Evolutionary conservation across 2,888 invertebrate genomes (phyloP), one percentile per base, ranked within the genome.

Genomic region (Drosophila merina): DNA sequence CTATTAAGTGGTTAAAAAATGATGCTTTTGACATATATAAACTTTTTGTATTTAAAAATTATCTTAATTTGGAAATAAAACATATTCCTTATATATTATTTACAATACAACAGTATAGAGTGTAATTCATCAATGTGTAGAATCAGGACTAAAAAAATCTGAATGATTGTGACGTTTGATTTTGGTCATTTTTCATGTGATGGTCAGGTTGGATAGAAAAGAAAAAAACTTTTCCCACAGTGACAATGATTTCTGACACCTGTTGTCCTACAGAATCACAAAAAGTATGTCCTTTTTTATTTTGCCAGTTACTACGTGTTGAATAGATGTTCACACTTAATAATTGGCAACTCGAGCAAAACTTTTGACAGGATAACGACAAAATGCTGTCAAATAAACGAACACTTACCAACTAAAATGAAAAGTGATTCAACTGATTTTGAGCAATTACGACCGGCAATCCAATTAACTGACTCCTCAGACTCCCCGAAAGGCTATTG

Each of bases 261-360:
- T 60, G 59, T 58, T 64, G 49, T 14, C 14, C 10, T 14, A 2
- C 8, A 12, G 20, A 48, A 45, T 20, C 20, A 66, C 59, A 64
- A 30, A 44, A 55, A 58, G 59, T 47, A 51, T 56, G 36, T 55
- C 4, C 7, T 68, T 63, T 74, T 62, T 50, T 28, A 40, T 54
- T 57, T 67, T 73, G 76, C 66, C 55, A 64, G 63, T 66, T 45
- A 57, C 67, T 75, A 76, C 69, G 71, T 71, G 71, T 76, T 69
- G 14, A 54, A 57, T 52, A 52, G 12, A 52, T 57, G 64, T 56
- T 67, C 58, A 31, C 74, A 72, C 74, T 56, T 64, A 60, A 75
- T 78, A 78, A 76, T 76, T 78, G 38, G 3, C 3, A 30, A 14
- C 28, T 14, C 14, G 10, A 38, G 6, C n/a, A 6, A n/a, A 25